phyloP scores from a whole-genome alignment of 2,797 vertebrate genomes.

The Sebastes elongatus region DNA sequence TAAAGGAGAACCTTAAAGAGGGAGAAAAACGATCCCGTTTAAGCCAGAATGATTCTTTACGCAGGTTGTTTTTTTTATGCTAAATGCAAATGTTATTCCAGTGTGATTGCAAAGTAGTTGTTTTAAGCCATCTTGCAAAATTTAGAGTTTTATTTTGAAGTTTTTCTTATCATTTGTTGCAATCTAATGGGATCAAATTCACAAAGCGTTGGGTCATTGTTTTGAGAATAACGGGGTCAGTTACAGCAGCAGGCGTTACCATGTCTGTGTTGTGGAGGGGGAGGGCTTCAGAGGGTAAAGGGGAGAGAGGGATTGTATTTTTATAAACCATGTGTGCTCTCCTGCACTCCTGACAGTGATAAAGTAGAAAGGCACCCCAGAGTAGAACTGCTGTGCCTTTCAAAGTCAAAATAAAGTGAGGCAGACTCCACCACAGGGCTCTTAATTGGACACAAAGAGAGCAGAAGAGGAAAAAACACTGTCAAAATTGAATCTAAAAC shows the following conservation, averaged over 20 bases:
- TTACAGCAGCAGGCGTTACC: conserved; percentile 28
- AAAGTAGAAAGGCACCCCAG: conserved; percentile 29
- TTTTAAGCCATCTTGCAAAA: neutral
- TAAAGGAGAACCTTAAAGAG: conserved; percentile 23
- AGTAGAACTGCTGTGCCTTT: conserved; percentile 25
- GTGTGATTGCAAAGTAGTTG: neutral
- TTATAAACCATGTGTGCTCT: conserved; percentile 70
- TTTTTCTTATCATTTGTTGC: neutral
- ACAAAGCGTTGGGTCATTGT: conserved; percentile 8
- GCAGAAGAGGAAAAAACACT: neutral
- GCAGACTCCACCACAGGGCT: neutral
- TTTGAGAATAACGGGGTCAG: conserved; percentile 43
- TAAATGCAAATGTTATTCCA: conserved; percentile 5
- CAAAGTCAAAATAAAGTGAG: conserved; percentile 27
- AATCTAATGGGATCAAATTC: neutral
- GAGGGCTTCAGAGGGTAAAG: conserved; percentile 36
- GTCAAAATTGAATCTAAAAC: neutral
- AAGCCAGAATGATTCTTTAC: neutral
- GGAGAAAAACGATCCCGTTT: conserved; percentile 23
- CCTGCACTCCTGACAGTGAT: conserved; percentile 54
- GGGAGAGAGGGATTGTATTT: conserved; percentile 64
- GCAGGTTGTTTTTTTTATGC: too few relatives aligned
- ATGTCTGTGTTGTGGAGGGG: conserved; percentile 13
- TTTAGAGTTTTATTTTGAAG: neutral
- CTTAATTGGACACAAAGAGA: neutral